Evolutionary conservation across 2,797 vertebrate species (phyloP), one percentile per base, ranked within the genome.

Genomic region (Nyctalus aviator): DNA sequence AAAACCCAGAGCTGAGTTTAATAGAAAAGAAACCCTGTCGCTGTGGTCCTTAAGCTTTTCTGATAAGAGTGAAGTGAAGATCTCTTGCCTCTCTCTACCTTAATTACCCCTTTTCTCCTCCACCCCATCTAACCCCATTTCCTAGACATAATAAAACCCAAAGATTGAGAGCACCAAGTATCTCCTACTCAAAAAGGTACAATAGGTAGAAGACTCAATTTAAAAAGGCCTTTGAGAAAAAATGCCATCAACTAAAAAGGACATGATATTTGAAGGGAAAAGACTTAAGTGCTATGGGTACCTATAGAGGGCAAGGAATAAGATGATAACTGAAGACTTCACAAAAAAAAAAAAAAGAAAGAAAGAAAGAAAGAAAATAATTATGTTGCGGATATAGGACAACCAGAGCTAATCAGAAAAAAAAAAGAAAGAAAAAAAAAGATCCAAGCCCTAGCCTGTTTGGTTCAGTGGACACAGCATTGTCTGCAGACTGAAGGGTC

Each of bases 51-150:
- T 77, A 15, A 8, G 27, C 35, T 84, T 92, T 90, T 79, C 82
- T 79, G 41, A 48, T 83, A 94, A 94, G 72, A 82, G 59, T 79
- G 8, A 81, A 94, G 88, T 57, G 23, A 78, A 87, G 55, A 57
- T 32, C 48, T 50, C 71, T 71, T 93, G 59, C 5, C 20, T 94
- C 35, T 81, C 93, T 96, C 82, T 90, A 83, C 84, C 50, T 92
- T 87, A 94, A 91, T 57, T n/a, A 68, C 57, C 87, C 37, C 6
- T 8, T 92, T 92, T 90, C 35, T 78, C 6, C 55, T 41, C 11
- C n/a, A 64, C n/a, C n/a, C 11, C 10, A 30, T n/a, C 79, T 44
- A 93, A 44, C 53, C 18, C 50, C 59, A 94, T 86, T 83, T 94
- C 71, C 75, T 64, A 71, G 27, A 78, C 41, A 94, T 35, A 93